Percentiles rank a stretch among this genome's conserved stretches.
Evolutionary conservation across 1,140 invertebrate genomes (phyloP).

Genomic region (Eupristina koningsbergeri): DNA sequence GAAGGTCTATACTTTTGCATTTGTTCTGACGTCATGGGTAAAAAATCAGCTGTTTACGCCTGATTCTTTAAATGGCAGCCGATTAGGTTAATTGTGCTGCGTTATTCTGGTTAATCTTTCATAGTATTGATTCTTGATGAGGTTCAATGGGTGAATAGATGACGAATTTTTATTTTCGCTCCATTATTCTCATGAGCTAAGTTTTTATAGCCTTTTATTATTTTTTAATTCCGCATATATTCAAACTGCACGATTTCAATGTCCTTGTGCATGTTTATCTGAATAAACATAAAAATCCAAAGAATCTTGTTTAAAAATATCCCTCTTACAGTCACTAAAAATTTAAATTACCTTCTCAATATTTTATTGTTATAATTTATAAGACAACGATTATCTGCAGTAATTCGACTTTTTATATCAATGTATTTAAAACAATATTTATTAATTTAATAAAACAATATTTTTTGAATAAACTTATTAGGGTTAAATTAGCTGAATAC

Average conservation of each 20-base stretch:
- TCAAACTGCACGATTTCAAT: background rate
- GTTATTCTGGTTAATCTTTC: slow-evolving; percentile 1
- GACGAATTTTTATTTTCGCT: background rate
- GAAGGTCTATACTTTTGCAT: background rate
- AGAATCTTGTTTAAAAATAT: background rate
- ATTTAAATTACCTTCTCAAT: background rate
- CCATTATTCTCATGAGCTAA: background rate
- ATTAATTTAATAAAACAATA: too few species aligned
- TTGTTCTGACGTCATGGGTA: background rate
- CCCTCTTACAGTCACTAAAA: background rate
- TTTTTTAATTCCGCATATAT: background rate
- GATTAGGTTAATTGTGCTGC: background rate
- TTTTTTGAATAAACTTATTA: too few species aligned
- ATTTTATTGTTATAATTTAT: too few species aligned
- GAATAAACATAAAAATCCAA: background rate
- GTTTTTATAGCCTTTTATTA: background rate
- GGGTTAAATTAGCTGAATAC: too few species aligned
- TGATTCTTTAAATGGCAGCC: background rate
- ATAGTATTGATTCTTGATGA: slow-evolving; percentile 17
- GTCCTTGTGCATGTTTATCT: background rate
- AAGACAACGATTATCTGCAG: too few species aligned
- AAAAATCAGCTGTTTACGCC: background rate
- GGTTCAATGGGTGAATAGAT: background rate
- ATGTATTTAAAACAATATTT: too few species aligned
- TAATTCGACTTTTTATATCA: too few species aligned